Evolutionary conservation across 2,888 invertebrate species (phyloP), one percentile per base, ranked within the genome.

Genomic region (Polymixis flavicincta): DNA sequence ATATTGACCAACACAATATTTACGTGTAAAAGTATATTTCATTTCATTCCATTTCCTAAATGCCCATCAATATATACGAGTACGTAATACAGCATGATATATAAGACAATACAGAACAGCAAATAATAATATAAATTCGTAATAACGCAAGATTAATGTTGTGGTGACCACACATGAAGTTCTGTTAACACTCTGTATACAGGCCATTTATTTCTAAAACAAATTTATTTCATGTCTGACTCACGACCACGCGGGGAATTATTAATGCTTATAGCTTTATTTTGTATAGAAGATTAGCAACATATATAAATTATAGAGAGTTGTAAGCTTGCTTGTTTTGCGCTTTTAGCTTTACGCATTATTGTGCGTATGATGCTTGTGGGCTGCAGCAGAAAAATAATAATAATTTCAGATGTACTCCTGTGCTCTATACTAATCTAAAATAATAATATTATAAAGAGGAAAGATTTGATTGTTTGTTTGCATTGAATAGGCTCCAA

Each of bases 121-220:
- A 60, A 45, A 82, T 84, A 67, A 60, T 80, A 71, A 60, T 80
- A 71, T 76, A 76, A 66, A 81, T 85, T 66, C 68, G 70, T 52
- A 79, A 54, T 60, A 72, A 48, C 64, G 9, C 48, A 61, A 64
- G 76, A 85, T 81, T 64, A 67, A 83, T 82, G 73, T 64, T 28
- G 5, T 54, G 50, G 22, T 82, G 77, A 76, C 85, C 82, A 60
- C 76, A 67, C 52, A 71, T 73, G 66, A 54, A 84, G 69, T 68
- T 70, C 54, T 61, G 68, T 69, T 66, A 72, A 32, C 71, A 74
- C 68, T 70, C 50, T 64, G 75, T 71, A 55, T 59, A 61, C 25
- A 73, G 45, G 59, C 71, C 59, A 55, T 81, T 81, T 81, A 64
- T 76, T 82, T 67, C 37, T 64, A 28, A 57, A 82, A 76, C 55